phyloP scores from a whole-genome alignment of 2,797 vertebrate genomes.

The Mormyrus proboscirostris region DNA sequence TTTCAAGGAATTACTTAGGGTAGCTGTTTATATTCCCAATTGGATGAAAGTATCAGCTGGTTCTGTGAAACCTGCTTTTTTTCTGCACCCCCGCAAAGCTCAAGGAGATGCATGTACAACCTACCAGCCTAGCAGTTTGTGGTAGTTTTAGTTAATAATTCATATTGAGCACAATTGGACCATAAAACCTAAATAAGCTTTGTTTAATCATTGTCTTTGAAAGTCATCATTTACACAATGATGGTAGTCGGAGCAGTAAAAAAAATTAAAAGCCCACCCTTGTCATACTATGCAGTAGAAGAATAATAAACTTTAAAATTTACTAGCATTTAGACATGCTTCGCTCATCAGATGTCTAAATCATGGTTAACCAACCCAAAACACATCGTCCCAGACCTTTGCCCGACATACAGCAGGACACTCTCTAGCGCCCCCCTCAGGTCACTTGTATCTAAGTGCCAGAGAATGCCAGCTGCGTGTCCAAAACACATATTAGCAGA shows the following conservation, averaged over 20 bases:
- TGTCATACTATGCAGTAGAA: slow-evolving; percentile 13
- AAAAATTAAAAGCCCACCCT: neutral
- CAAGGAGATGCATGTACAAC: neutral
- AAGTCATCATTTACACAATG: neutral
- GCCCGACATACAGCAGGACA: neutral
- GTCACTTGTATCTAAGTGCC: slow-evolving; percentile 9
- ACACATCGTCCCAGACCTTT: neutral
- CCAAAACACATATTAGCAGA: neutral
- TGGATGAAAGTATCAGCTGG: neutral
- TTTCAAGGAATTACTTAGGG: neutral
- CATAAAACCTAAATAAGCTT: neutral
- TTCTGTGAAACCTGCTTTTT: slow-evolving; percentile 12
- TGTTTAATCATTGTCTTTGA: neutral
- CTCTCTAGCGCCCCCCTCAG: neutral
- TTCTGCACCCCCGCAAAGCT: slow-evolving; percentile 7
- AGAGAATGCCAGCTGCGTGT: slow-evolving; percentile 7
- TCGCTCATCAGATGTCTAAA: neutral
- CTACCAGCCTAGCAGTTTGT: neutral
- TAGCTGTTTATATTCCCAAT: slow-evolving; percentile 1
- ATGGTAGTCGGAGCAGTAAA: neutral
- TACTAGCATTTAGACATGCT: neutral
- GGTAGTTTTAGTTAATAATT: neutral
- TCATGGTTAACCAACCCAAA: neutral
- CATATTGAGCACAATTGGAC: slow-evolving; percentile 4
- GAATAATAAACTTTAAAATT: neutral